phyloP scores from a whole-genome alignment of 2,113 vertebrate species.

The Oriolus oriolus region DNA sequence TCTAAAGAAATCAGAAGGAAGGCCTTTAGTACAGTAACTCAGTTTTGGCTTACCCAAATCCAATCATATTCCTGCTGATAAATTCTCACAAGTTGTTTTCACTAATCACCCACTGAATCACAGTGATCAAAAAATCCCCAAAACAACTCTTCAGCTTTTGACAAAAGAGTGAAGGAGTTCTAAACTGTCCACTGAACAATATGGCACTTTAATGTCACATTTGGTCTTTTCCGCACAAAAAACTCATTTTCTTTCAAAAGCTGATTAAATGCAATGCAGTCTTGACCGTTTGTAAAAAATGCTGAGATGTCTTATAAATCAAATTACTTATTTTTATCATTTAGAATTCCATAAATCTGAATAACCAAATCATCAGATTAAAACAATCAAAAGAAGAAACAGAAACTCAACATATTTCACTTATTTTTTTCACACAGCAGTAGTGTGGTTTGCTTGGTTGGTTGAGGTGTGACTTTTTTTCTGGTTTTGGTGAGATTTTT shows the following conservation, averaged over 20 bases:
- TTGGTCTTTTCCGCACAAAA: not conserved
- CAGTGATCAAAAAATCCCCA: not conserved
- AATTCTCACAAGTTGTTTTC: not conserved
- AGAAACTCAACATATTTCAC: not conserved
- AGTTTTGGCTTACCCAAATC: not conserved
- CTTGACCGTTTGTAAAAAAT: not conserved
- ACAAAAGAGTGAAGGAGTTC: constrained; percentile 1
- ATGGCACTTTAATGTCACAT: not conserved
- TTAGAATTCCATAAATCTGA: not conserved
- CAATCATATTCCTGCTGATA: not conserved
- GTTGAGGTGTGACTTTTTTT: not conserved
- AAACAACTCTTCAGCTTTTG: not conserved
- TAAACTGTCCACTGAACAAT: not conserved
- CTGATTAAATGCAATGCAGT: not conserved
- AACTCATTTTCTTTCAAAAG: not conserved
- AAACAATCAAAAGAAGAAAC: not conserved
- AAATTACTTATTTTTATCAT: not conserved
- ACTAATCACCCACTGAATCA: not conserved
- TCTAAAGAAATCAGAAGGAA: not conserved
- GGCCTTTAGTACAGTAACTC: not conserved
- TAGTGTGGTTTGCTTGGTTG: not conserved
- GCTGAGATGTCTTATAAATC: not conserved
- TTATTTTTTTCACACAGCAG: not conserved
- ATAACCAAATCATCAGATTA: not conserved
- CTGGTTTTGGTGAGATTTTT: not conserved